Evolutionary conservation across 2,113 vertebrate species (phyloP), one percentile per base, ranked within the genome.

Genomic region (Regulus satrapa): DNA sequence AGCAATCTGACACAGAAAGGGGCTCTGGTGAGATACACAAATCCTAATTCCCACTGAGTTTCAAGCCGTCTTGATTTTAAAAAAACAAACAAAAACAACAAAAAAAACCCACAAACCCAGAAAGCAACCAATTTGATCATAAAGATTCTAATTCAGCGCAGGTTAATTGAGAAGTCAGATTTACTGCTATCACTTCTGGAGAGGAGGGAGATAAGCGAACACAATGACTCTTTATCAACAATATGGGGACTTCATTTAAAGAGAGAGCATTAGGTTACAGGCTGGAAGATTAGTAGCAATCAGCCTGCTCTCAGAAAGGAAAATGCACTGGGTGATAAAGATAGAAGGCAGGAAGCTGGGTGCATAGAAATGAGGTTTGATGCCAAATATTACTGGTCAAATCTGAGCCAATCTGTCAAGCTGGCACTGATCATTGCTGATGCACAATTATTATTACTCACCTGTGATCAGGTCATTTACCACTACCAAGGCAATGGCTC

Each of bases 141-240:
- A 84, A 88, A 80, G 79, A 95, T 94, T 92, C 85, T 93, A 88
- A 97, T 96, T 92, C 85, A 84, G 82, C 88, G 41, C 75, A 86
- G 88, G 94, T 97, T 96, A 97, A 96, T 96, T 96, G 93, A 95
- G 93, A 94, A 96, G 96, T 96, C 93, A 94, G 93, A 92, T 96
- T 96, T 94, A 45, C 83, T 73, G 75, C 92, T 94, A 92, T 95
- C 85, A 62, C 61, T 94, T 84, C 82, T 94, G 92, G 88, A 94
- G 90, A 95, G 88, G 82, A 88, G 88, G 40, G 55, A 94, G 96
- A 96, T 96, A 96, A 95, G 93, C 31, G 7, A 93, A 62, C 79
- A 95, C 93, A 94, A 94, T 80, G 92, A 80, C 72, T 89, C 92
- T 96, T 95, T 97, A 96, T 96, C 93, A 96, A 94, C 92, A 90